These are phyloP conservation scores for Limenitis camilla DNA, from an alignment of 2,888 invertebrate species.

Conservation along the genomic window DNA sequence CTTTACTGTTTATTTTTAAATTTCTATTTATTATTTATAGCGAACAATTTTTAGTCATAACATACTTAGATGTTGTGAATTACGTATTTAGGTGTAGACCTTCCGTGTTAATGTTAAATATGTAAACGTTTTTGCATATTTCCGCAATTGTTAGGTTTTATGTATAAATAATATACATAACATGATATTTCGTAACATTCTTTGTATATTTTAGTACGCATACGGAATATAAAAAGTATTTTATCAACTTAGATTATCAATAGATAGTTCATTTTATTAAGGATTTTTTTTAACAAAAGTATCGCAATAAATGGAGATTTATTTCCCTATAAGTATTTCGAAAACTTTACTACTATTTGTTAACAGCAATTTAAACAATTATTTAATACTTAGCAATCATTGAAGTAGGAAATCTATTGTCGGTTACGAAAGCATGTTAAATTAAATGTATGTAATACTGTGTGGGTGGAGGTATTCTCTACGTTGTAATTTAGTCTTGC, in stretches of 20 bases:
- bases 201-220: no score
- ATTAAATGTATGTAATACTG: conserved; percentile 14
- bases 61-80: conserved; percentile 3
- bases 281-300: no score
- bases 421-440: conserved; percentile 17
- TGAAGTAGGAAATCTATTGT: conserved; percentile 15
- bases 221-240: no score
- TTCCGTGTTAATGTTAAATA: not conserved
- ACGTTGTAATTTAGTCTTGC: conserved; percentile 2
- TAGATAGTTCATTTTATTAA: no score
- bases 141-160: not conserved
- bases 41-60: conserved; percentile 4
- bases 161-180: no score
- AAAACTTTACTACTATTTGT: no score
- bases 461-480: not conserved
- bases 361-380: not conserved
- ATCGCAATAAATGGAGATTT: no score
- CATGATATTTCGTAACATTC: no score
- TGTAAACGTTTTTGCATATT: not conserved
- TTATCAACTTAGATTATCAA: no score
- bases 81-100: not conserved
- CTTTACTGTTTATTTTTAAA: not conserved
- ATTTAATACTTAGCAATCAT: conserved; percentile 7
- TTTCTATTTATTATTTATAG: conserved; percentile 1
- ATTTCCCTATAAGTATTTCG: no score